Percentiles rank a stretch among this genome's conserved stretches.
These are phyloP conservation scores for Nemotelus pantherinus DNA, from an alignment of 2,888 invertebrate genomes.

Conservation along the genomic window DNA sequence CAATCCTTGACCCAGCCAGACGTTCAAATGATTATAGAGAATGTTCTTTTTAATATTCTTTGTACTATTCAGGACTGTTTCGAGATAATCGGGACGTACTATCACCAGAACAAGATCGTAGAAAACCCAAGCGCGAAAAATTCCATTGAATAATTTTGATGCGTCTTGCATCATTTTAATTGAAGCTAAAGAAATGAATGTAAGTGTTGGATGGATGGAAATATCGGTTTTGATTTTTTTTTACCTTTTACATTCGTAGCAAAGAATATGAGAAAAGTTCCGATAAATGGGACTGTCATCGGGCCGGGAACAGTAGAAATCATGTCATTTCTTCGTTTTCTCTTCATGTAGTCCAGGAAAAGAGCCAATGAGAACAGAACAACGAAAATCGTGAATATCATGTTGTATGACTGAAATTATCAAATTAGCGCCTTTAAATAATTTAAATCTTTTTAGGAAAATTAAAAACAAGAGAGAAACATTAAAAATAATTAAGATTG, in stretches of 20 bases:
- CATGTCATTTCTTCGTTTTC: constrained; percentile 4
- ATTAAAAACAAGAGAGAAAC: no score
- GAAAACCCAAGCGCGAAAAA: constrained; percentile 28
- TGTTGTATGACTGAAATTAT: neutral
- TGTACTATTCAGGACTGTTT: constrained; percentile 52
- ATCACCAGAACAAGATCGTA: neutral
- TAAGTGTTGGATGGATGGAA: no score
- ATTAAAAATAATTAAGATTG: no score
- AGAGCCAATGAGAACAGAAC: neutral
- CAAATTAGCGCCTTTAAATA: no score
- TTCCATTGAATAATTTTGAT: neutral
- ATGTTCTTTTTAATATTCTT: constrained; percentile 58
- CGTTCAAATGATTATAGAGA: constrained; percentile 56
- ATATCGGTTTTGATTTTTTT: no score
- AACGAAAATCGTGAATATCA: constrained; percentile 4
- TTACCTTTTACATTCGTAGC: constrained; percentile 11
- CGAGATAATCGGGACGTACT: constrained; percentile 8
- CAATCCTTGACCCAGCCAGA: constrained; percentile 60
- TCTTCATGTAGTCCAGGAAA: constrained; percentile 1
- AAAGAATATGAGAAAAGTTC: neutral
- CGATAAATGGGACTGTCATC: neutral
- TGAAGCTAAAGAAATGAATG: neutral
- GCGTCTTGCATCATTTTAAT: neutral
- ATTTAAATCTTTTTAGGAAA: no score
- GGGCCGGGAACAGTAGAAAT: constrained; percentile 6